Percentiles rank a stretch among this genome's conserved stretches.
Evolutionary conservation across 2,113 vertebrate genomes (phyloP).

Genomic region (Brachyhypopomus occidentalis): DNA sequence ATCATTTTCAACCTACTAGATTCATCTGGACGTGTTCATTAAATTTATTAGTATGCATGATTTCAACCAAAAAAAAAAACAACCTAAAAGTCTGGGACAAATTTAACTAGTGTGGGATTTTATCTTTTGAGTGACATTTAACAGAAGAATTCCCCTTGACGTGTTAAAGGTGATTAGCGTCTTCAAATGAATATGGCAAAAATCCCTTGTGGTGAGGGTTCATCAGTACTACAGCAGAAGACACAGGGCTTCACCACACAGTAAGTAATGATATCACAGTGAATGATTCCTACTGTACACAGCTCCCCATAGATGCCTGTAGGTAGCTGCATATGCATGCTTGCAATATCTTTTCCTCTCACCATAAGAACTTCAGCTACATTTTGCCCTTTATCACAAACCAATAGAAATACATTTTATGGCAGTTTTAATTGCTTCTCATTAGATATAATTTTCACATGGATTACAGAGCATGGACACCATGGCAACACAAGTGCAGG

Average conservation of each 20-base stretch:
- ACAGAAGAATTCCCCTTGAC: too few species aligned
- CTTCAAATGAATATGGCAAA: too few species aligned
- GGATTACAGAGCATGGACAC: not conserved
- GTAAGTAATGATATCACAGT: not conserved
- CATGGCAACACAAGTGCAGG: not conserved
- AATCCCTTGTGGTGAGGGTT: too few species aligned
- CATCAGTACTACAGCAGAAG: too few species aligned
- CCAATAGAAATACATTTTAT: not conserved
- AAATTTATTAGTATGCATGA: not conserved
- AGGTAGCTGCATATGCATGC: not conserved
- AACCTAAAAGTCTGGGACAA: too few species aligned
- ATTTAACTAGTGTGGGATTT: too few species aligned
- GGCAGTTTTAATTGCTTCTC: not conserved
- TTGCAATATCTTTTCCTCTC: not conserved
- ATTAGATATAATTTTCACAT: not conserved
- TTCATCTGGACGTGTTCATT: constrained; percentile 20
- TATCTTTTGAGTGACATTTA: too few species aligned
- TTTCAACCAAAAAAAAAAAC: not conserved
- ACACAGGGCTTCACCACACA: not conserved
- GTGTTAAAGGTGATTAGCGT: too few species aligned
- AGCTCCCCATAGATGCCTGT: not conserved
- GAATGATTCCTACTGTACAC: not conserved
- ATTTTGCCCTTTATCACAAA: not conserved
- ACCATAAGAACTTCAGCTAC: not conserved
- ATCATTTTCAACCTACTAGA: constrained; percentile 27